Conservation (phyloP, 1,140 invertebrate species). For the Nymphalis io region DNA sequence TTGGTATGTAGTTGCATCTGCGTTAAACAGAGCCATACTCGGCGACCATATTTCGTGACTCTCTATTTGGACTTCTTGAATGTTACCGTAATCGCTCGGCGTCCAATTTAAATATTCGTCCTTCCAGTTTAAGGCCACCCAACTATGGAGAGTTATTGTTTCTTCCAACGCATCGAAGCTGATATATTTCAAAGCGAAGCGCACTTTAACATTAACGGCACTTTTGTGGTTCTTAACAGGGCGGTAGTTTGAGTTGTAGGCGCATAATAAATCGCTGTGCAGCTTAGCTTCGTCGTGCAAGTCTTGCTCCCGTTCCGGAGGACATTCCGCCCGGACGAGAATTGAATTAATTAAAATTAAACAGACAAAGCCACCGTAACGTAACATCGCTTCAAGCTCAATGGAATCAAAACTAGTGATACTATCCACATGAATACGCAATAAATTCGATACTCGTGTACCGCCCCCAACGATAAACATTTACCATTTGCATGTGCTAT, state of each 20-base stretch:
- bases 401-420: conserved; percentile 9
- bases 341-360: conserved; percentile 8
- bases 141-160: conserved; percentile 68
- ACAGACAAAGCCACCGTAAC: conserved; percentile 23
- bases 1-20: conserved; percentile 57
- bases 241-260: conserved; percentile 56
- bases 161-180: conserved; percentile 68
- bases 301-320: conserved; percentile 37
- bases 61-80: conserved; percentile 64
- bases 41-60: conserved; percentile 69
- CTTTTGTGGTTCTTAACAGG: conserved; percentile 65
- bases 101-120: conserved; percentile 69
- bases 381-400: conserved; percentile 36
- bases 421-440: conserved; percentile 25
- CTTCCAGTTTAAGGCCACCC: conserved; percentile 67
- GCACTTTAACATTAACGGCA: conserved; percentile 59
- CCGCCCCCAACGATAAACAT: conserved; percentile 41
- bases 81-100: conserved; percentile 59
- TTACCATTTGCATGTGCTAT: conserved; percentile 5
- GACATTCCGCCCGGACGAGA: conserved; percentile 34
- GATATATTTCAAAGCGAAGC: conserved; percentile 68
- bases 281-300: conserved; percentile 60
- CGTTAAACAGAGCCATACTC: conserved; percentile 65
- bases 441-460: conserved; percentile 41
- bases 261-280: conserved; percentile 57